These are phyloP conservation scores for Phyllotis vaccarum DNA, from an alignment of 2,797 vertebrate genomes.

Conservation along the genomic window DNA sequence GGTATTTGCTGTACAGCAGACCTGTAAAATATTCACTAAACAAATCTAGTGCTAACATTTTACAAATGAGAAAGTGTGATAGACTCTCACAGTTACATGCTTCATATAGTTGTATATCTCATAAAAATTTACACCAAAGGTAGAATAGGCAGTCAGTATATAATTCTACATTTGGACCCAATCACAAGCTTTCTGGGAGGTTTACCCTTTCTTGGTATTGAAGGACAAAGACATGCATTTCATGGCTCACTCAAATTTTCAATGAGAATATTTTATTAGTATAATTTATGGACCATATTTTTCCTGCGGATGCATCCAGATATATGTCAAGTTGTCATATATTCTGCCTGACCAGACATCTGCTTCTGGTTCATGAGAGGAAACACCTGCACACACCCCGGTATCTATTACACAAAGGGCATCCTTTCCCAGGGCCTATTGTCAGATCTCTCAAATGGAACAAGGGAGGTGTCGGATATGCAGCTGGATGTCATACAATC, in stretches of 20 bases:
- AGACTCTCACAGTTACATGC: neutral
- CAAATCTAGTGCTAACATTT: neutral
- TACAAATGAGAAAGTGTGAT: conserved; percentile 7
- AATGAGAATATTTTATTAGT: conserved; percentile 62
- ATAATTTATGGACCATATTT: conserved; percentile 42
- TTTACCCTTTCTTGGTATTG: neutral
- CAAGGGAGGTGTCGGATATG: conserved; percentile 51
- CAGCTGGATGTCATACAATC: conserved; percentile 44
- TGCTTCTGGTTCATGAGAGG: conserved; percentile 71
- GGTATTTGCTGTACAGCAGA: neutral
- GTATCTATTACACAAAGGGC: conserved; percentile 21
- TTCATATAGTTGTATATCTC: conserved; percentile 8
- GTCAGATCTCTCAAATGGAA: conserved; percentile 57
- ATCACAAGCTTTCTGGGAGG: neutral
- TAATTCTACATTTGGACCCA: neutral
- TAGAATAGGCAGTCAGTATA: neutral
- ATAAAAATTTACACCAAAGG: conserved; percentile 14
- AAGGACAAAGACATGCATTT: conserved; percentile 51
- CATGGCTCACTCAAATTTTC: conserved; percentile 24
- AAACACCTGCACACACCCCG: conserved; percentile 74
- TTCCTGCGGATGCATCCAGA: conserved; percentile 48
- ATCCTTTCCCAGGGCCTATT: conserved; percentile 68
- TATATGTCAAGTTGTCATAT: conserved; percentile 53
- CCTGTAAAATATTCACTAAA: conserved; percentile 34
- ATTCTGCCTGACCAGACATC: conserved; percentile 66